Evolutionary conservation across 2,113 vertebrate genomes (phyloP), one percentile per base, ranked within the genome.

Genomic region (Rhea americana): DNA sequence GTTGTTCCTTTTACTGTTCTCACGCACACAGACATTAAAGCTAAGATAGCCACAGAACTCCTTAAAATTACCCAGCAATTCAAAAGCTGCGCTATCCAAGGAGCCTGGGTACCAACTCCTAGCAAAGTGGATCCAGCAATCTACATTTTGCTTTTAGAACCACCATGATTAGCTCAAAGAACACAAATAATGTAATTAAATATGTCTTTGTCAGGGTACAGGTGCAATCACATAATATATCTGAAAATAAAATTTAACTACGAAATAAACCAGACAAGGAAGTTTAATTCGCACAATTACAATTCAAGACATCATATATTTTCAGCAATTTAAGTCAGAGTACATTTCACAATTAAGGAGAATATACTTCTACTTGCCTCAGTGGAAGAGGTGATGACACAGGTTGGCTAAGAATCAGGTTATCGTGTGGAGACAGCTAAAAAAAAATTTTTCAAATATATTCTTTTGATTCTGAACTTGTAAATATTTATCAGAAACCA

Each of bases 371-470:
- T 94, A 98, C 97, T 96, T 98, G 98, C 99, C 99, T 99, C 66
- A 99, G 95, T 67, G 99, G 99, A 93, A 99, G 98, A 26, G 99
- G 99, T 65, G 99, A 99, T 81, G 99, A 99, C 86, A 99, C 98
- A 58, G 99, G 99, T 74, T 99, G 99, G 97, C 99, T 99, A 95
- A 99, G 98, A 93, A 99, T 99, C 96, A 99, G 97, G 93, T 98
- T 99, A 97, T 99, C 99, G 13, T 99, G 99, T 72, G 99, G 99
- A 71, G 99, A 99, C 83, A 99, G 97, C 99, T 99, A 96, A 95
- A 83, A 87, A 66, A 87, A 66, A 67, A 28, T 89, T 74, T 79
- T 84, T 25, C 41, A 88, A 75, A 89, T 6, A 65, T 5, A 21
- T 41, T 32, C 4, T 15, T 93, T 85, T 94, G 75, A 59, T 65